A percentile compares a stretch with the other conserved stretches of the same genome.
Evolutionary conservation across 1,140 invertebrate genomes (phyloP).

Genomic region (Drosophila burlai): DNA sequence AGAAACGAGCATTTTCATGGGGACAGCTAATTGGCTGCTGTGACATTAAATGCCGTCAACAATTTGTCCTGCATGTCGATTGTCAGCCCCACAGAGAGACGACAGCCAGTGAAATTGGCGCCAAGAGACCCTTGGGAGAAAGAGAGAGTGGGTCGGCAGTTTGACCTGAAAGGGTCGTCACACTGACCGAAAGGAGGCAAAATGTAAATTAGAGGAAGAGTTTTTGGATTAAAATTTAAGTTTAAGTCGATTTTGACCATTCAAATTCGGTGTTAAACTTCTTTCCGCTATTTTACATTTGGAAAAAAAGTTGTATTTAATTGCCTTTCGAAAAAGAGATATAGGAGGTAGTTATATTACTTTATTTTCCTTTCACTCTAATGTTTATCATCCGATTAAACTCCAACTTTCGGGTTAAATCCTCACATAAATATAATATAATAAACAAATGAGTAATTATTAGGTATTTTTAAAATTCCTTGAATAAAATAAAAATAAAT

Average conservation of each 20-base stretch:
- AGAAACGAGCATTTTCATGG: slow-evolving; percentile 78
- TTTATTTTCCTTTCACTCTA: not conserved
- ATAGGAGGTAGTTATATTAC: not conserved
- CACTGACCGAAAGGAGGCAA: not conserved
- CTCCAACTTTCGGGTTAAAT: too few species aligned
- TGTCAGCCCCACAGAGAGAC: slow-evolving; percentile 54
- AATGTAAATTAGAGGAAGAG: not conserved
- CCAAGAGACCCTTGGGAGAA: slow-evolving; percentile 57
- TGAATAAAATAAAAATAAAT: not conserved
- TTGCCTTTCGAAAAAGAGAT: too few species aligned
- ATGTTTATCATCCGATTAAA: not conserved
- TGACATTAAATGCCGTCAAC: slow-evolving; percentile 83
- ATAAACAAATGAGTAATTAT: too few species aligned
- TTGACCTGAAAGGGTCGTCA: not conserved
- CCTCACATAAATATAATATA: too few species aligned
- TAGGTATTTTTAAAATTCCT: too few species aligned
- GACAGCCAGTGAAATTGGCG: slow-evolving; percentile 74
- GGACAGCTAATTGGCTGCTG: slow-evolving; percentile 82
- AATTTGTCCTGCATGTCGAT: slow-evolving; percentile 83
- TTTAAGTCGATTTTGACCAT: not conserved
- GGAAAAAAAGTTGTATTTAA: too few species aligned
- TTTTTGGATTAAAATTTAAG: not conserved
- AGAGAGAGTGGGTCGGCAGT: slow-evolving; percentile 21
- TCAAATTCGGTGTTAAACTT: not conserved
- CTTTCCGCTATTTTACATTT: not conserved